A percentile compares a stretch with the other conserved stretches of the same genome.
Conservation (phyloP, 1,140 invertebrate species). For the Papilio xuthus region DNA sequence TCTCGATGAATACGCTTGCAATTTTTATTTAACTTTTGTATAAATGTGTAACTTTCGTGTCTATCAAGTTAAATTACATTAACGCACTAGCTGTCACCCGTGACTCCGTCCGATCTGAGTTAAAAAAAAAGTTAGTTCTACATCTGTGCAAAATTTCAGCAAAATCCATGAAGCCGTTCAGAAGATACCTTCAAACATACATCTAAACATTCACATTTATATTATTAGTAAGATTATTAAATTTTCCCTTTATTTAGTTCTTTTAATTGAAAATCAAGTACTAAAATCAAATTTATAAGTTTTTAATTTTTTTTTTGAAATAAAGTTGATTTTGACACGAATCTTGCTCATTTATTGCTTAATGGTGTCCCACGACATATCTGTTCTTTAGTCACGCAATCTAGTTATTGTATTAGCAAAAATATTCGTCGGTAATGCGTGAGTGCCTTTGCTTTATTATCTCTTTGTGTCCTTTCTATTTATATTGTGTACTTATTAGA, state of each 20-base stretch:
- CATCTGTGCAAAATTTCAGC: too few relatives aligned
- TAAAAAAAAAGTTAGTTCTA: too few relatives aligned
- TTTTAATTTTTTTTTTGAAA: too few relatives aligned
- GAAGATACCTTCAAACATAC: too few relatives aligned
- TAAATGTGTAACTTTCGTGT: constrained; percentile 37
- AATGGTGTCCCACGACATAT: constrained; percentile 36
- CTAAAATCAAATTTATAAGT: too few relatives aligned
- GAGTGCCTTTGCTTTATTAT: constrained; percentile 74
- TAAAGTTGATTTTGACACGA: not conserved
- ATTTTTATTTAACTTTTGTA: constrained; percentile 44
- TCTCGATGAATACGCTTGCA: constrained; percentile 71
- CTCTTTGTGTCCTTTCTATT: constrained; percentile 77
- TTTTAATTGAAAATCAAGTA: too few relatives aligned
- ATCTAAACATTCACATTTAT: too few relatives aligned
- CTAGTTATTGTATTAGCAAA: constrained; percentile 53
- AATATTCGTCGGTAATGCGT: constrained; percentile 73
- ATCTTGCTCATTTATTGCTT: constrained; percentile 36
- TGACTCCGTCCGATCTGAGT: too few relatives aligned
- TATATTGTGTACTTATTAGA: constrained; percentile 79
- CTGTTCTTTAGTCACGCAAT: constrained; percentile 41
- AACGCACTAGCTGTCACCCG: too few relatives aligned
- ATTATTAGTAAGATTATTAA: too few relatives aligned
- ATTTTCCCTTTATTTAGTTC: too few relatives aligned
- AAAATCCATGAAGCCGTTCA: too few relatives aligned
- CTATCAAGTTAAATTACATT: not conserved